Conservation (phyloP, 2,888 invertebrate species). For the Volucella zonaria region DNA sequence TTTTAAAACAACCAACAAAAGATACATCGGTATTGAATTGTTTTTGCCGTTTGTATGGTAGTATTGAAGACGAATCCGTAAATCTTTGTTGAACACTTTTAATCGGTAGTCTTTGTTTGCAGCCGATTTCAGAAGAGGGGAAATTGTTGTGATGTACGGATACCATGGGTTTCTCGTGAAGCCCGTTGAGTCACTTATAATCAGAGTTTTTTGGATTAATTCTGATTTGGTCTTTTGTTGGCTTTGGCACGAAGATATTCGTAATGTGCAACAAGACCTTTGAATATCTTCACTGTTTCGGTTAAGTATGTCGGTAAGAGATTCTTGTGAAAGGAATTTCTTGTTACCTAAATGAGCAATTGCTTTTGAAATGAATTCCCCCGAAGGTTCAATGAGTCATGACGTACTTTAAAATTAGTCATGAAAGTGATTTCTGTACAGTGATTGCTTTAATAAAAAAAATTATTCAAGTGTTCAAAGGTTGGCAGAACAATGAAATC, state of each 20-base stretch:
- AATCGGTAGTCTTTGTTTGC: constrained; percentile 1
- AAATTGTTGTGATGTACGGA: neutral
- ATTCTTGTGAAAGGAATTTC: constrained; percentile 51
- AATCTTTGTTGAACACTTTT: constrained; percentile 12
- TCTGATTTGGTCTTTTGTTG: constrained; percentile 7
- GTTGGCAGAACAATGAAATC: neutral
- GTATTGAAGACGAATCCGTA: neutral
- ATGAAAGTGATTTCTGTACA: neutral
- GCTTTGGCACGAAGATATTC: neutral
- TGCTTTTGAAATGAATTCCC: constrained; percentile 36
- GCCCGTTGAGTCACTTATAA: constrained; percentile 30
- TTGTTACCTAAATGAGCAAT: constrained; percentile 48
- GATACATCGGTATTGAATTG: constrained; percentile 25
- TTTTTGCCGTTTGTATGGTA: constrained; percentile 17
- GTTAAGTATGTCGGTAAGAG: constrained; percentile 18
- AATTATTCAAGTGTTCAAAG: neutral
- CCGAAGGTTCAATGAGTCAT: constrained; percentile 35
- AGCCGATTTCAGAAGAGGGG: constrained; percentile 8
- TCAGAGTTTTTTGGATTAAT: constrained; percentile 20
- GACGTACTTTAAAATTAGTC: constrained; percentile 36
- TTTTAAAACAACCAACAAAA: constrained; percentile 12
- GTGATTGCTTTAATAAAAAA: neutral
- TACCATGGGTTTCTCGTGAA: constrained; percentile 25
- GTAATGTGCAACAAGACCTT: constrained; percentile 27
- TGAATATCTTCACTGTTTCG: neutral